Evolutionary conservation across 1,140 invertebrate genomes (phyloP), one percentile per base, ranked within the genome.

Genomic region (Plutomurus gul): DNA sequence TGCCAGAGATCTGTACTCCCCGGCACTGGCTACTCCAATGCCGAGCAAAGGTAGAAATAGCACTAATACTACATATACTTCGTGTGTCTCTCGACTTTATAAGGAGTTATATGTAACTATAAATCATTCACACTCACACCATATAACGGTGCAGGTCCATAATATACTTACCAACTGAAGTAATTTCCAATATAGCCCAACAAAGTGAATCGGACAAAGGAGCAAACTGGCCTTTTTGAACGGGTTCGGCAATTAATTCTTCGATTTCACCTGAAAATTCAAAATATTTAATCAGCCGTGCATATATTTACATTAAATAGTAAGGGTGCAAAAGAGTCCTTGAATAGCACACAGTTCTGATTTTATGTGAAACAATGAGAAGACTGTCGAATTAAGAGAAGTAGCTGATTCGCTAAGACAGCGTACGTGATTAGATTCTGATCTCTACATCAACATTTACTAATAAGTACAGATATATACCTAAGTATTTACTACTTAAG

Each of bases 181-280:
- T 96, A 27, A 97, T 87, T 85, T 96, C 93, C 85, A 96, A 91
- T 81, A 97, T 94, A 73, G 95, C 94, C 87, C 95, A 93, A 85
- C 95, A 97, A 10, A 97, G 88, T 0, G 95, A 95, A 87, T 98
- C 96, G 6, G 95, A 94, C 79, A 98, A 88, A 8, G 96, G 96
- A 13, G 96, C 96, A 87, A 97, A 97, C 88, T 97, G 95, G 37
- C 94, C 94, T 88, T 97, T 95, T 77, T 92, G 90, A 36, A 96
- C 92, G 49, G 93, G 92, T 84, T 92, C 92, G 83, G 96, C 93
- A 80, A 94, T 90, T 85, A 95, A 94, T 85, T 95, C 92, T 86
- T 95, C 93, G 82, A 97, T 92, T 85, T 97, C 95, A 87, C 96
- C 96, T 97, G 89, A n/a, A n/a, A n/a, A n/a, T n/a, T n/a, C n/a